Evolutionary conservation across 2,797 vertebrate genomes (phyloP).

Genomic region (Pyrocephalus nanus): DNA sequence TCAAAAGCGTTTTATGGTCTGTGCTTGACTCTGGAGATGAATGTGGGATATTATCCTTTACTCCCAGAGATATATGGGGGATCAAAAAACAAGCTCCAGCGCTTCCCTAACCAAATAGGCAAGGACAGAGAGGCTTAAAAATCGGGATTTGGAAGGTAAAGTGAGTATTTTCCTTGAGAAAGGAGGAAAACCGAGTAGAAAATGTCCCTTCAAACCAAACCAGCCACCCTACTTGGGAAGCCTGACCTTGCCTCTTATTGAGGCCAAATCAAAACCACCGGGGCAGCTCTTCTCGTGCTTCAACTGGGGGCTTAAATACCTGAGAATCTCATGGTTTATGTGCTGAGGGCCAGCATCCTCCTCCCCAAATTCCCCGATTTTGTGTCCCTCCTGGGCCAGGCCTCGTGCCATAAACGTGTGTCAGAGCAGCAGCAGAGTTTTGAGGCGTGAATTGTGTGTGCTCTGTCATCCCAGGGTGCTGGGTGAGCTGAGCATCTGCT

Average conservation of each 20-base stretch:
- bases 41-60: background rate
- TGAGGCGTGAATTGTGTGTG: too few species aligned
- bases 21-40: background rate
- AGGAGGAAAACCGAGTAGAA: background rate
- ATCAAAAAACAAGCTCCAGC: background rate
- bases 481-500: too few species aligned
- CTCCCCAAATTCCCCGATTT: background rate
- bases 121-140: background rate
- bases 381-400: too few species aligned
- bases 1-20: background rate
- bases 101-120: background rate
- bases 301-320: background rate
- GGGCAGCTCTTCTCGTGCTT: background rate
- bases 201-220: too few species aligned
- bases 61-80: background rate
- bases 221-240: too few species aligned
- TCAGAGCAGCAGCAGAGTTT: too few species aligned
- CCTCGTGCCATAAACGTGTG: too few species aligned
- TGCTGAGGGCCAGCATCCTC: background rate
- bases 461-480: too few species aligned
- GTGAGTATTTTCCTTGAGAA: too few species aligned
- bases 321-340: background rate
- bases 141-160: background rate
- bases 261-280: background rate
- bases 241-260: too few species aligned